These are phyloP conservation scores for Sarcophaga rosellei DNA, from an alignment of 2,888 invertebrate genomes.

Conservation along the genomic window DNA sequence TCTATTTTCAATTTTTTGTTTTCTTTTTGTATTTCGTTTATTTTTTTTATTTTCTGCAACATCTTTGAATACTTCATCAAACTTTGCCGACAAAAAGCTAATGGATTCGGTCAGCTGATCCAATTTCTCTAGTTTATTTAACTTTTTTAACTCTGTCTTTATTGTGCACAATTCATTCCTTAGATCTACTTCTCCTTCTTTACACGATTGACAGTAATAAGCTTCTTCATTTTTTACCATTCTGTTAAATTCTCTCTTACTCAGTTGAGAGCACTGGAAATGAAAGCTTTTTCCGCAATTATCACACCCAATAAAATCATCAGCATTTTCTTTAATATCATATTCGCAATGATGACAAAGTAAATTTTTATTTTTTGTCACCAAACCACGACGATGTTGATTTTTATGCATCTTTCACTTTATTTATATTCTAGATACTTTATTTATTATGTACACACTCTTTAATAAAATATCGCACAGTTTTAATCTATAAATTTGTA, in stretches of 20 bases:
- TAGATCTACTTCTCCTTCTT: neutral
- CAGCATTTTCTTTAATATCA: slow-evolving; percentile 23
- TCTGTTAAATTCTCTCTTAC: slow-evolving; percentile 30
- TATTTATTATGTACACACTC: too few relatives aligned
- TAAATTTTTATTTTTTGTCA: slow-evolving; percentile 3
- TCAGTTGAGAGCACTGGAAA: slow-evolving; percentile 27
- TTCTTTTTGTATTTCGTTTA: neutral
- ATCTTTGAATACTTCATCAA: slow-evolving; percentile 19
- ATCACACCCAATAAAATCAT: slow-evolving; percentile 37
- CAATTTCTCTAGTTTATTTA: too few relatives aligned
- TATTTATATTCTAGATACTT: neutral
- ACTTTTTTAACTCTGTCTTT: neutral
- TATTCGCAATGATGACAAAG: slow-evolving; percentile 29
- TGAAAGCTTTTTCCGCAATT: slow-evolving; percentile 20
- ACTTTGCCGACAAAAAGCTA: neutral
- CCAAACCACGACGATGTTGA: slow-evolving; percentile 8
- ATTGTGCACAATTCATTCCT: slow-evolving; percentile 4
- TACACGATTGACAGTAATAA: neutral
- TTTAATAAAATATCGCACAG: too few relatives aligned
- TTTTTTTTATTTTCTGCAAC: slow-evolving; percentile 14
- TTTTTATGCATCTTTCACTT: slow-evolving; percentile 33
- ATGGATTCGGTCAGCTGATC: too few relatives aligned
- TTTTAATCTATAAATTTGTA: too few relatives aligned
- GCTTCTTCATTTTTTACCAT: slow-evolving; percentile 5
- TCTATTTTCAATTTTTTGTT: too few relatives aligned